phyloP scores from a whole-genome alignment of 64 coral and sea anemone species.

The Acropora tenuis region DNA sequence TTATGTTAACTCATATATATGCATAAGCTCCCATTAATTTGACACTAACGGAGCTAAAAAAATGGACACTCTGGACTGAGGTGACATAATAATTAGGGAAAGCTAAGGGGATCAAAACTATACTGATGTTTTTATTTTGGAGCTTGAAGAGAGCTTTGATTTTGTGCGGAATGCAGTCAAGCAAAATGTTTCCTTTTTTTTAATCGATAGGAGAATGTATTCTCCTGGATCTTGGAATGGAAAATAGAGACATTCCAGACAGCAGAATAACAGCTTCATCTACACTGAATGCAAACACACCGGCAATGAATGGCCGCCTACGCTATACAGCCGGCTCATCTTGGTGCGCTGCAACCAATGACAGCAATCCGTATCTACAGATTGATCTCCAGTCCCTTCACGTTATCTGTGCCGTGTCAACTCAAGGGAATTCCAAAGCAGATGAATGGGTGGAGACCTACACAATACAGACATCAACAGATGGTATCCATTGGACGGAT shows the following conservation, averaged over 20 bases:
- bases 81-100: too few relatives aligned
- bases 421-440: conserved; percentile 60
- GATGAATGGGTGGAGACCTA: conserved; percentile 71
- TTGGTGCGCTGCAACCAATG: conserved; percentile 66
- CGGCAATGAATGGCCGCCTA: conserved; percentile 53
- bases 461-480: conserved; percentile 27
- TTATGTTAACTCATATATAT: too few relatives aligned
- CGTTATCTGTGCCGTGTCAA: conserved; percentile 60
- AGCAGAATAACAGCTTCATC: conserved; percentile 22
- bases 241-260: neutral
- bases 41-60: too few relatives aligned
- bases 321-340: conserved; percentile 47
- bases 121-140: too few relatives aligned
- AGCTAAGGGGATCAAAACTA: too few relatives aligned
- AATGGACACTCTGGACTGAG: too few relatives aligned
- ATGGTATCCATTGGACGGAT: conserved; percentile 33
- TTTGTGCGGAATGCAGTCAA: too few relatives aligned
- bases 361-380: conserved; percentile 65
- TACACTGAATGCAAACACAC: conserved; percentile 12
- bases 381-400: conserved; percentile 53
- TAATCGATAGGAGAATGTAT: neutral
- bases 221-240: conserved; percentile 26
- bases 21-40: too few relatives aligned
- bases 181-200: neutral
- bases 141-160: too few relatives aligned